Conservation (phyloP, 1,140 invertebrate species). For the Aethina tumida region DNA sequence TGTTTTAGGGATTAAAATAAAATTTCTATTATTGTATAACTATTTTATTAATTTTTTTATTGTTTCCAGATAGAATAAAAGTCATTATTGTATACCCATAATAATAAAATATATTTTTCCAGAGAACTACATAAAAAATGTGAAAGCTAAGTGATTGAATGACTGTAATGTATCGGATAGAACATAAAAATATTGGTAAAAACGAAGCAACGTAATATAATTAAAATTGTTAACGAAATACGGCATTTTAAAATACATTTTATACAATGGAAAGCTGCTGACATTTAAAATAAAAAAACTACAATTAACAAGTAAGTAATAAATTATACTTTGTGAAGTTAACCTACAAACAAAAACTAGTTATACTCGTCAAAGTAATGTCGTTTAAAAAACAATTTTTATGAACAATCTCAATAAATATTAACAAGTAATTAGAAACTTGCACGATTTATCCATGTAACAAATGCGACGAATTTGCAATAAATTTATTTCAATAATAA, state of each 20-base stretch:
- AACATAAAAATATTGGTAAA: conserved; percentile 10
- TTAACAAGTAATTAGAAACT: conserved; percentile 7
- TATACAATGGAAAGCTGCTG: conserved; percentile 9
- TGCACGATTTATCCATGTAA: conserved; percentile 7
- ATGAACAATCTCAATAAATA: conserved; percentile 8
- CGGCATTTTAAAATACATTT: no score
- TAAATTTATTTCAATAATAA: neutral
- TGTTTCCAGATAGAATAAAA: no score
- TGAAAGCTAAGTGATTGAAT: conserved; percentile 15
- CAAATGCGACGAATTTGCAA: neutral
- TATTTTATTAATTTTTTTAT: no score
- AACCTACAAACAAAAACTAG: no score
- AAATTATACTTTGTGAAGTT: conserved; percentile 2
- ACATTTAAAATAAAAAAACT: conserved; percentile 10
- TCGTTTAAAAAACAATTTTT: conserved; percentile 9
- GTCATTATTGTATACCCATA: no score
- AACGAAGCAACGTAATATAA: conserved; percentile 5
- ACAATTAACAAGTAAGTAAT: conserved; percentile 8
- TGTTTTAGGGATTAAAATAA: no score
- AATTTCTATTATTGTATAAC: no score
- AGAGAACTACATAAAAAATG: conserved; percentile 20
- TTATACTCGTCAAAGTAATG: conserved; percentile 14
- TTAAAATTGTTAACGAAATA: no score
- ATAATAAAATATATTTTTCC: conserved; percentile 22
- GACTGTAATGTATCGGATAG: conserved; percentile 15